Evolutionary conservation across 2,113 vertebrate genomes (phyloP), one percentile per base, ranked within the genome.

Genomic region (Dicerorhinus sumatrensis): DNA sequence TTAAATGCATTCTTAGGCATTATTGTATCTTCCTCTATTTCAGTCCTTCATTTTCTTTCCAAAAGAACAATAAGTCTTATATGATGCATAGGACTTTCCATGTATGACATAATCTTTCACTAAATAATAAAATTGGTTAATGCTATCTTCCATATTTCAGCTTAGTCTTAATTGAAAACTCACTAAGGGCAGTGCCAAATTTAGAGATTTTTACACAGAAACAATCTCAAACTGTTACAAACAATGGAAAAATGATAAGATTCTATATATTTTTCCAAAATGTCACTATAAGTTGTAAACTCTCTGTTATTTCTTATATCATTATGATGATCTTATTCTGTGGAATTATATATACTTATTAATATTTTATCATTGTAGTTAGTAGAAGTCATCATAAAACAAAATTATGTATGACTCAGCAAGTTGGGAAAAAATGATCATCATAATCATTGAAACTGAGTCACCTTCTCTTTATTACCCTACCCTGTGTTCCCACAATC

Each of bases 361-460:
- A 97, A 97, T 96, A 96, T 97, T 98, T 98, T 84, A 98, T 93
- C 13, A 91, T 96, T 89, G 13, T 62, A 72, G 86, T 96, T 92
- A 92, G 90, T 75, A 87, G 87, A 90, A 63, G 48, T 96, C 79
- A 87, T 95, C 86, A 94, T 73, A 89, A 95, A 76, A 60, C 36
- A 80, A 88, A 93, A 93, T 91, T 94, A 76, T n/a, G 51, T 62
- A 79, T 95, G 95, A 97, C 86, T 97, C 95, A 98, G 29, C 13
- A 77, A 72, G 10, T 27, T 94, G 56, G 69, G 29, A 54, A 62
- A 42, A 84, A 62, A 27, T 1, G 1, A 80, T 69, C 58, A 72
- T 69, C 75, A 75, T 62, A 11, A 46, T 96, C 29, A 65, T 54
- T 70, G 46, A 65, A 82, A 70, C 33, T 48, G 89, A 94, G 73